Conservation (phyloP, 1,140 invertebrate genomes). For the Cydia splendana region DNA sequence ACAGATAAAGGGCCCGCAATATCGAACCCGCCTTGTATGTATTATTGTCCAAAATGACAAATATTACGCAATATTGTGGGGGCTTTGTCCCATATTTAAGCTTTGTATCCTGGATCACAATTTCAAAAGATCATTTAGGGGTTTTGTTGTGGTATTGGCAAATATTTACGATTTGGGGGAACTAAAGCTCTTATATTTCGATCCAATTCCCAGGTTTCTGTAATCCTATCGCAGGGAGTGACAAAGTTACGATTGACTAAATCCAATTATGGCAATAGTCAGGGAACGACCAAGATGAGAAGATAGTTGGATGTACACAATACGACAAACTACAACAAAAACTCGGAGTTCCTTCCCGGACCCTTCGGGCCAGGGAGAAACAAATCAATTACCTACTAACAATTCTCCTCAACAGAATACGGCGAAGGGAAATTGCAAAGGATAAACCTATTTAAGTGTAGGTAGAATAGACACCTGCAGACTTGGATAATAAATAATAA, state of each 20-base stretch:
- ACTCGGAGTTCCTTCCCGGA: slow-evolving; percentile 18
- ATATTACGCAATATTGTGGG: slow-evolving; percentile 41
- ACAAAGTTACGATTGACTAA: slow-evolving; percentile 14
- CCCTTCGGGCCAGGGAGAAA: slow-evolving; percentile 35
- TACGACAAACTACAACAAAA: slow-evolving; percentile 29
- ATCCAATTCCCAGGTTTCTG: background rate
- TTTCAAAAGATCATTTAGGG: background rate
- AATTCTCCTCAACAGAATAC: slow-evolving; percentile 45
- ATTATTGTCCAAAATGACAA: slow-evolving; percentile 43
- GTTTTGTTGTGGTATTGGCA: background rate
- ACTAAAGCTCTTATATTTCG: background rate
- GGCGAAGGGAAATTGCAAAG: slow-evolving; percentile 37
- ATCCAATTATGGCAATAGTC: slow-evolving; percentile 23
- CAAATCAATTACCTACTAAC: slow-evolving; percentile 61
- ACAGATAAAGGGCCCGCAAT: slow-evolving; percentile 46
- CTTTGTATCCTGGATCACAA: slow-evolving; percentile 40
- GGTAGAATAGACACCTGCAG: slow-evolving; percentile 37
- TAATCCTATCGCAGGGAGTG: slow-evolving; percentile 7
- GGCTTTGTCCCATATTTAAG: slow-evolving; percentile 34
- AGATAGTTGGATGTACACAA: slow-evolving; percentile 15
- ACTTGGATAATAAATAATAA: slow-evolving; percentile 43
- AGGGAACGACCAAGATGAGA: slow-evolving; percentile 32
- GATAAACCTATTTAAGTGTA: slow-evolving; percentile 51
- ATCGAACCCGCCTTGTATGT: slow-evolving; percentile 44
- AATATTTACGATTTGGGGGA: background rate